Evolutionary conservation across 2,113 vertebrate species (phyloP).

Genomic region (Upupa epops): DNA sequence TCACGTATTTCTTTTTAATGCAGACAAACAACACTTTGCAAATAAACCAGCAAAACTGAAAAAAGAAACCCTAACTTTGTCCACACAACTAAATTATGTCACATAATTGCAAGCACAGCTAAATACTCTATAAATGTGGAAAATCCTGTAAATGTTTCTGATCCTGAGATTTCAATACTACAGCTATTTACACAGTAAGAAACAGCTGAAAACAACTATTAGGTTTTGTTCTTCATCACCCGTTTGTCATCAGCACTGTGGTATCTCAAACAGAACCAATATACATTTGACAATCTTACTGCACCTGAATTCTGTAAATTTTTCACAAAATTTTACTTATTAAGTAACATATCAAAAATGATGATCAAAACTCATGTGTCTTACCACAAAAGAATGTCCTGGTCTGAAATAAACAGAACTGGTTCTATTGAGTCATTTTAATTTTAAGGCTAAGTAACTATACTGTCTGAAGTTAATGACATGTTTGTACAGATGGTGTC

Average conservation of each 20-base stretch:
- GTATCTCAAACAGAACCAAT: neutral
- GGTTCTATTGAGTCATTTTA: too few relatives aligned
- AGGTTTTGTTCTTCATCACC: neutral
- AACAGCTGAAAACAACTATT: neutral
- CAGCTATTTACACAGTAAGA: neutral
- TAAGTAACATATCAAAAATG: neutral
- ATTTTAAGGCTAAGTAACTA: too few relatives aligned
- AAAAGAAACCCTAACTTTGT: neutral
- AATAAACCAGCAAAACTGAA: neutral
- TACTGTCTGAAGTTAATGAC: too few relatives aligned
- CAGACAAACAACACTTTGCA: neutral
- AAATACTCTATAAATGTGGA: neutral
- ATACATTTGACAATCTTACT: neutral
- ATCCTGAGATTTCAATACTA: neutral
- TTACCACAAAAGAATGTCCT: neutral
- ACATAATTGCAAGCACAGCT: neutral
- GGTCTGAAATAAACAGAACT: too few relatives aligned
- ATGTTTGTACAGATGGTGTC: too few relatives aligned
- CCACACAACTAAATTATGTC: too few relatives aligned
- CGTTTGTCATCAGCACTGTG: neutral
- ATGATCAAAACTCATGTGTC: neutral
- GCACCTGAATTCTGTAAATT: neutral
- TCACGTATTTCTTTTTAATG: neutral
- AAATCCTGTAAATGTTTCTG: neutral
- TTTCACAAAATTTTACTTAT: neutral